Percentiles rank a stretch among this genome's conserved stretches.
Evolutionary conservation across 2,888 invertebrate species (phyloP).

Genomic region (Ennomos erosarius): DNA sequence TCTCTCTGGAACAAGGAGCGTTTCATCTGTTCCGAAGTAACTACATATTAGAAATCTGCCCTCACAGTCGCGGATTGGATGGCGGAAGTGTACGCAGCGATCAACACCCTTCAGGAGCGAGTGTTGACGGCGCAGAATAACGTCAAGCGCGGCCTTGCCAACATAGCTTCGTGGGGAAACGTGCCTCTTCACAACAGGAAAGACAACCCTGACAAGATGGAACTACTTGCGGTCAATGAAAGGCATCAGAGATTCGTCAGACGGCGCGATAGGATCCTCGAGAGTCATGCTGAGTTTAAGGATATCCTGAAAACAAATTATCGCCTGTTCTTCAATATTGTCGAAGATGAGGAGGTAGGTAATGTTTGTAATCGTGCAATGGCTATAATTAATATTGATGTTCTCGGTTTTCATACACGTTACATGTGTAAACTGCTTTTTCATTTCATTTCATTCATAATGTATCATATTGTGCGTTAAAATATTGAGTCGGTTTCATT

Average conservation of each 20-base stretch:
- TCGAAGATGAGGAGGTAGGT: slow-evolving; percentile 77
- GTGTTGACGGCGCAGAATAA: slow-evolving; percentile 89
- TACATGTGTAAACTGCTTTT: too few species aligned
- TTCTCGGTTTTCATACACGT: too few species aligned
- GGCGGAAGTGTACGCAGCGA: slow-evolving; percentile 87
- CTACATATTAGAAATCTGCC: too few species aligned
- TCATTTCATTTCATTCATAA: too few species aligned
- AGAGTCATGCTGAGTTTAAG: slow-evolving; percentile 84
- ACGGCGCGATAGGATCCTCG: slow-evolving; percentile 70
- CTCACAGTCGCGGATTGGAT: slow-evolving; percentile 88
- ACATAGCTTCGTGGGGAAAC: slow-evolving; percentile 89
- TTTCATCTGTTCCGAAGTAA: too few species aligned
- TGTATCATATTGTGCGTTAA: too few species aligned
- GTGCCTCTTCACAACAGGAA: slow-evolving; percentile 91
- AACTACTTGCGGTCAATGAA: slow-evolving; percentile 85
- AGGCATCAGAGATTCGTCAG: slow-evolving; percentile 79
- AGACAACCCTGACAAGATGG: slow-evolving; percentile 68
- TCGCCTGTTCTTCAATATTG: slow-evolving; percentile 88
- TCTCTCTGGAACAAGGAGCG: too few species aligned
- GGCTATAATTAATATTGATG: too few species aligned
- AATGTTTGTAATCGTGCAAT: too few species aligned
- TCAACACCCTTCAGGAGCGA: slow-evolving; percentile 89
- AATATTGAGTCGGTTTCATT: too few species aligned
- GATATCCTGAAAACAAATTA: slow-evolving; percentile 87
- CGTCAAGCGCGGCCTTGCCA: slow-evolving; percentile 82